Conservation (phyloP, 2,797 vertebrate genomes). For the Neomorphus geoffroyi region DNA sequence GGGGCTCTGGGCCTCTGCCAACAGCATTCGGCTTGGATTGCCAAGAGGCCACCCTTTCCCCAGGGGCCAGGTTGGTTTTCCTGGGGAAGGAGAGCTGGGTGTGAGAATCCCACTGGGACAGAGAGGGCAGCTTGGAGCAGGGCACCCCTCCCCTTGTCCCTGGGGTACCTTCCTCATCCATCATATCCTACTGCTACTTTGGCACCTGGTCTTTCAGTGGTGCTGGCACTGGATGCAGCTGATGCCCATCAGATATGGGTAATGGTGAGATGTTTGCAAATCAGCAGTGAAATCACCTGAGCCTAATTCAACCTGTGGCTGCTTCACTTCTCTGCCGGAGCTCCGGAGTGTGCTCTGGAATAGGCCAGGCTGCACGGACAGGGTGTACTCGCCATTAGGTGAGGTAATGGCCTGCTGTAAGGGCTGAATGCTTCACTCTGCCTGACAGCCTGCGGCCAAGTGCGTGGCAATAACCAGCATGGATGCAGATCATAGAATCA, state of each 20-base stretch:
- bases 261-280: not conserved
- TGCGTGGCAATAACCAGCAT: too few relatives aligned
- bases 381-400: not conserved
- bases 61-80: not conserved
- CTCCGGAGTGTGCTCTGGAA: not conserved
- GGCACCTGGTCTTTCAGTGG: accelerated
- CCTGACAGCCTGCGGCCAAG: not conserved
- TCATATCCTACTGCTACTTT: not conserved
- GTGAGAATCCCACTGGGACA: not conserved
- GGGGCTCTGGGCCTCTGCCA: not conserved
- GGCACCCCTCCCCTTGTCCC: too few relatives aligned
- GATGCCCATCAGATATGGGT: accelerated
- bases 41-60: accelerated
- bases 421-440: not conserved
- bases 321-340: accelerated
- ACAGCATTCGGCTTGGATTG: not conserved
- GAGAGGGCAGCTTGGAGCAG: not conserved
- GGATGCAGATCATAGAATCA: too few relatives aligned
- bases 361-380: not conserved
- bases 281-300: not conserved
- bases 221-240: not conserved
- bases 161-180: not conserved
- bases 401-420: not conserved
- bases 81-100: not conserved
- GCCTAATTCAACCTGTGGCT: not conserved